phyloP scores from a whole-genome alignment of 2,888 invertebrate genomes.

The Eurois occulta region DNA sequence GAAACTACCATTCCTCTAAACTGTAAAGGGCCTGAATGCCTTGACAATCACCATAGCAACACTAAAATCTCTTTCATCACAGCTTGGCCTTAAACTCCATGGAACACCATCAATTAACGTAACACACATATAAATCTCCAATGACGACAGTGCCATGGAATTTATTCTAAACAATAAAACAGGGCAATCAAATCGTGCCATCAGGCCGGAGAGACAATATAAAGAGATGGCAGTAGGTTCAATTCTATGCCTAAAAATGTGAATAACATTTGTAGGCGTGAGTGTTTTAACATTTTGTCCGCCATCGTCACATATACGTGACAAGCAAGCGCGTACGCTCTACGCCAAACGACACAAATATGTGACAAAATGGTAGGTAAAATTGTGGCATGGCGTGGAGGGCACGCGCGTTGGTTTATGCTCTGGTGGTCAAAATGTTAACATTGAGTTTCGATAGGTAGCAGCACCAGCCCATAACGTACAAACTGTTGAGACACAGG shows the following conservation, averaged over 20 bases:
- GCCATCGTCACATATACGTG: no score
- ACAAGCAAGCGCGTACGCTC: no score
- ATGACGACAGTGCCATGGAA: conserved; percentile 51
- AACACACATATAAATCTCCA: conserved; percentile 44
- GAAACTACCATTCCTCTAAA: background rate
- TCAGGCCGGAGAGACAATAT: conserved; percentile 5
- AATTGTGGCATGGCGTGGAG: no score
- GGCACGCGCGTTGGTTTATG: no score
- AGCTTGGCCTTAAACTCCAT: conserved; percentile 26
- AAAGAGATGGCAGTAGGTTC: conserved; percentile 36
- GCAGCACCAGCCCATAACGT: no score
- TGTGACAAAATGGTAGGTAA: no score
- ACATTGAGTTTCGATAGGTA: no score
- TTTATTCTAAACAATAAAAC: conserved; percentile 66
- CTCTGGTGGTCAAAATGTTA: no score
- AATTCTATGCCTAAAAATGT: background rate
- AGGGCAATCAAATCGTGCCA: conserved; percentile 47
- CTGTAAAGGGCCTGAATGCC: background rate
- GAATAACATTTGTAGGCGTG: background rate
- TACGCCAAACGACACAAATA: no score
- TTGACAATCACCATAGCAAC: conserved; percentile 8
- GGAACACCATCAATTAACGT: conserved; percentile 46
- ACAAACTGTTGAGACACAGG: no score
- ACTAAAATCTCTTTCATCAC: conserved; percentile 2
- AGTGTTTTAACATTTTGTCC: no score